Evolutionary conservation across 2,797 vertebrate genomes (phyloP).

Genomic region (Caiman crocodilus): DNA sequence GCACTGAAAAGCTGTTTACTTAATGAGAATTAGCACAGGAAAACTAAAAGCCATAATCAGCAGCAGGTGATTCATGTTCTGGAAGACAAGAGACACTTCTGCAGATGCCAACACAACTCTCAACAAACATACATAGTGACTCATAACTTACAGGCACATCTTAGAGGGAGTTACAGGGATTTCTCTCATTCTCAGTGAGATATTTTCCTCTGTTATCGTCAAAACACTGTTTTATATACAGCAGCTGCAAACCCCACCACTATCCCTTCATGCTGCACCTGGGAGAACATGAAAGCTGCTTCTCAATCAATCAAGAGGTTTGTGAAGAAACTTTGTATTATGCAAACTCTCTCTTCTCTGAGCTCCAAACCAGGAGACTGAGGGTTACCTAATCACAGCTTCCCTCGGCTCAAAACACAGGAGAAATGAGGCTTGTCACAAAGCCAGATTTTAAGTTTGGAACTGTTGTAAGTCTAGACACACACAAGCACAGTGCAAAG

Average conservation of each 20-base stretch:
- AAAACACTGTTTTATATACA: background rate
- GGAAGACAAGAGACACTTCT: conserved; percentile 14
- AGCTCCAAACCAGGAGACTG: background rate
- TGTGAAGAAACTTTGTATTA: background rate
- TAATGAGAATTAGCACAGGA: conserved; percentile 14
- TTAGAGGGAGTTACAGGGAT: background rate
- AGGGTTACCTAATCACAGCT: background rate
- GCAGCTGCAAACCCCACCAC: background rate
- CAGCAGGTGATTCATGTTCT: conserved; percentile 60
- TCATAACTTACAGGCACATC: conserved; percentile 27
- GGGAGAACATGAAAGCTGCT: background rate
- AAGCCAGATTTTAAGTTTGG: background rate
- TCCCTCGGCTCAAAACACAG: background rate
- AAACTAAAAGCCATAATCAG: background rate
- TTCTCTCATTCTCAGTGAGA: background rate
- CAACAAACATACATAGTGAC: conserved; percentile 24
- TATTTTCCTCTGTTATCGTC: background rate
- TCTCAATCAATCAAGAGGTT: background rate
- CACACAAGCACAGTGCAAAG: background rate
- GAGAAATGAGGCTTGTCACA: background rate
- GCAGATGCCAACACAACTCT: conserved; percentile 41
- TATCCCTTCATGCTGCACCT: background rate
- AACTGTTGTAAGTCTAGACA: background rate
- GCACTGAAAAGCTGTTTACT: conserved; percentile 25
- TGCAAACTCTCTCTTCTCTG: background rate